Evolutionary conservation across 1,140 invertebrate species (phyloP), one percentile per base, ranked within the genome.

Genomic region (Melitaea cinxia): DNA sequence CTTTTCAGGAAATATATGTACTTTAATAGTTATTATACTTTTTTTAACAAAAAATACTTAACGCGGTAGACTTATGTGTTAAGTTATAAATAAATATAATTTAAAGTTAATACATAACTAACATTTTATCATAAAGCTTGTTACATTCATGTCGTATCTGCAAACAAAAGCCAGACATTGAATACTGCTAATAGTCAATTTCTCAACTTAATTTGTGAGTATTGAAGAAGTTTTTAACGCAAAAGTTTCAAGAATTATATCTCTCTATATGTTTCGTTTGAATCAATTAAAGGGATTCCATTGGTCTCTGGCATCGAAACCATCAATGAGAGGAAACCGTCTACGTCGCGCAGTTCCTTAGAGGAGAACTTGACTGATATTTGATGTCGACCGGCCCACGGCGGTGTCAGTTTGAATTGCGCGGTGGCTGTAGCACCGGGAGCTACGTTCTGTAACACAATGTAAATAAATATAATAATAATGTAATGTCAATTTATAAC

Each of bases 351-450:
- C 42, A 98, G 89, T 83, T 97, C 95, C 64, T 94, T 95, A 3
- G 95, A 96, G 42, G 92, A 92, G 82, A 98, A 98, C 80, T 97
- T 97, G 0, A 94, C 95, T 24, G 94, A 93, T 63, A 98, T 94
- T 2, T 95, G 95, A 64, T 94, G 94, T 15, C 94, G 93, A 0
- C 96, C 97, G 0, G 92, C 92, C 75, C 93, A 93, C 0, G 92
- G 93, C 2, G 96, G 96, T 0, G 91, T 93, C 70, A 97, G 92
- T 63, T 94, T 94, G 66, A 97, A 96, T 4, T 93, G 91, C 2
- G 94, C 94, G 52, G 92, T 92, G 0, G 94, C 95, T 10, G 93
- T 92, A 21, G 92, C 93, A 0, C 93, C 93, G 0, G 94, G 92
- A 0, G 93, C 91, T 1, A 96, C 93, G 50, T 88, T 85, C 70